Evolutionary conservation across 30 jellyfish, hydroid and myxozoan genomes (phyloP).

Genomic region (Chrysaora quinquecirrha): DNA sequence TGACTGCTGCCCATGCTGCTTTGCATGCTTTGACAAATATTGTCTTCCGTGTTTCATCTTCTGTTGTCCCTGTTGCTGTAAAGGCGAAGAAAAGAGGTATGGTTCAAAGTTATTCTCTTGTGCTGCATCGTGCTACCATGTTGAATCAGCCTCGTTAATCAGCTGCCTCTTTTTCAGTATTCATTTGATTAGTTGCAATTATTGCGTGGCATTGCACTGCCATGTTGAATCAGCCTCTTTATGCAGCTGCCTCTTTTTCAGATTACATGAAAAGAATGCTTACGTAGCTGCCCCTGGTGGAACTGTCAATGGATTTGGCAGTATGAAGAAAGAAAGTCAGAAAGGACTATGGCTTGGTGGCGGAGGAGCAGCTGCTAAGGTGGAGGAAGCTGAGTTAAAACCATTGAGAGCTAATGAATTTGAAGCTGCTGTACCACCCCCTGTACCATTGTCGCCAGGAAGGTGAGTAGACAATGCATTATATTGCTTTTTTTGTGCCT

Average conservation of each 20-base stretch:
- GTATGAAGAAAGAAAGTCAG: slow-evolving; percentile 33
- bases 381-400: slow-evolving; percentile 49
- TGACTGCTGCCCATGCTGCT: slow-evolving; percentile 89
- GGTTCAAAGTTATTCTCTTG: no score
- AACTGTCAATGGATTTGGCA: slow-evolving; percentile 62
- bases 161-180: no score
- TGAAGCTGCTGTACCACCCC: slow-evolving; percentile 65
- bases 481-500: no score
- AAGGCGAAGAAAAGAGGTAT: slow-evolving; percentile 52
- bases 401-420: slow-evolving; percentile 61
- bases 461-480: slow-evolving; percentile 37
- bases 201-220: no score
- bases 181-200: no score
- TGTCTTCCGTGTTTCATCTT: slow-evolving; percentile 84
- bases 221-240: no score
- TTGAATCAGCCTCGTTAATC: no score
- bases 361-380: slow-evolving; percentile 61
- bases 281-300: slow-evolving; percentile 55
- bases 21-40: slow-evolving; percentile 51
- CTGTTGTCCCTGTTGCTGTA: slow-evolving; percentile 95
- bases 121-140: no score
- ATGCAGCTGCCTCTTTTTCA: background rate
- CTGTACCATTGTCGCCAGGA: slow-evolving; percentile 31
- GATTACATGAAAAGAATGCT: slow-evolving; percentile 41
- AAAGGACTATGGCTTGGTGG: slow-evolving; percentile 60